A percentile compares a stretch with the other conserved stretches of the same genome.
Evolutionary conservation across 1,140 invertebrate species (phyloP).

Genomic region (Drosophila erecta): DNA sequence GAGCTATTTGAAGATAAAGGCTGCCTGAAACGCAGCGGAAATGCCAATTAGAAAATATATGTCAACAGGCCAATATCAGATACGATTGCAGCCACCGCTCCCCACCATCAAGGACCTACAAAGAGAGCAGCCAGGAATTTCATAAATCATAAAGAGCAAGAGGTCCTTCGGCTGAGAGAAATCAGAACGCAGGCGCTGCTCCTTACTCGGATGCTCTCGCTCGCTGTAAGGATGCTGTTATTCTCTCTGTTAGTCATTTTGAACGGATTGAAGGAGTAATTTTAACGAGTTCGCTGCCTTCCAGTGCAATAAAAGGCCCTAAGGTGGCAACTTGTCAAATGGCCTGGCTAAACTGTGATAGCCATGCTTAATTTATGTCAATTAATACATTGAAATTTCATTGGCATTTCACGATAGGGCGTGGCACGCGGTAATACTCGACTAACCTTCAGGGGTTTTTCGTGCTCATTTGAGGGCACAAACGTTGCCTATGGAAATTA

Average conservation of each 20-base stretch:
- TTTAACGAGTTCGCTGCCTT: constrained; percentile 41
- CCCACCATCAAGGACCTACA: not conserved
- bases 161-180: constrained; percentile 19
- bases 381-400: constrained; percentile 76
- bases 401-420: constrained; percentile 42
- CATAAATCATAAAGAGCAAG: constrained; percentile 32
- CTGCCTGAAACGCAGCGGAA: constrained; percentile 48
- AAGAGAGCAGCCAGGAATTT: constrained; percentile 30
- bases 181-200: constrained; percentile 32
- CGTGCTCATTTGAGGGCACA: constrained; percentile 41
- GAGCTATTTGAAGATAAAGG: constrained; percentile 15
- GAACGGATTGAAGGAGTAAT: not conserved
- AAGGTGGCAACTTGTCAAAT: constrained; percentile 68
- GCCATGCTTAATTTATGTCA: constrained; percentile 65
- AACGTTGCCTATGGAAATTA: constrained; percentile 75
- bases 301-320: constrained; percentile 51
- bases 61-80: constrained; percentile 71
- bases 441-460: not conserved
- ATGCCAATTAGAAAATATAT: constrained; percentile 79
- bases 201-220: not conserved
- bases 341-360: constrained; percentile 49
- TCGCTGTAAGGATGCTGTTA: constrained; percentile 24
- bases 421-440: constrained; percentile 3
- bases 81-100: constrained; percentile 9
- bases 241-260: constrained; percentile 17